Percentiles rank a stretch among this genome's conserved stretches.
These are phyloP conservation scores for Apaloderma vittatum DNA, from an alignment of 2,113 vertebrate genomes.

Conservation along the genomic window DNA sequence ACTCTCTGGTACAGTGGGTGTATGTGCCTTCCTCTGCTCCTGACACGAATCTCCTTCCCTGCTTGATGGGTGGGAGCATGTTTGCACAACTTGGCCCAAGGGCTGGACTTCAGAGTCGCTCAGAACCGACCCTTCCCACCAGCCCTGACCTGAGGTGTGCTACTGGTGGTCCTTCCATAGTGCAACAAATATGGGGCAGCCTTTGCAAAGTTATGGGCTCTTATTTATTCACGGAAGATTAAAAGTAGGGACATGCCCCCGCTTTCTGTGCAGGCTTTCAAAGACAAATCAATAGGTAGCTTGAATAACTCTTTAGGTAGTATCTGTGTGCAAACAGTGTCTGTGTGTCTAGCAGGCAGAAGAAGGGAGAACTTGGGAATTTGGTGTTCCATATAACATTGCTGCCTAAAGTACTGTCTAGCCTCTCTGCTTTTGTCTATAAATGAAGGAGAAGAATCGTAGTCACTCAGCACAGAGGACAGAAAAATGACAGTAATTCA, in stretches of 20 bases:
- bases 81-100: background rate
- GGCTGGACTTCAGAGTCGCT: background rate
- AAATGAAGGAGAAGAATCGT: background rate
- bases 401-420: background rate
- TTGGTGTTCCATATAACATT: background rate
- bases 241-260: background rate
- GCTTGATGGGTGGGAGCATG: accelerated
- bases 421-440: background rate
- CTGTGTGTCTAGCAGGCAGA: background rate
- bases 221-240: background rate
- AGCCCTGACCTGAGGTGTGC: background rate
- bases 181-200: accelerated
- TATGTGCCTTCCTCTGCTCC: background rate
- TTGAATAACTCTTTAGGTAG: background rate
- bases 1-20: background rate
- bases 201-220: background rate
- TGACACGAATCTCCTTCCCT: background rate
- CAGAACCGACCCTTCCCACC: background rate
- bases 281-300: background rate
- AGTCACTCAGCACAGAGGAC: background rate
- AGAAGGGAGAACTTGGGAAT: background rate
- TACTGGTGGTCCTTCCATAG: background rate
- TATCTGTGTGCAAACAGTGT: background rate
- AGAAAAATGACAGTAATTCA: background rate
- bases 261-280: background rate